Base-by-base conservation (phyloP, 2,888 invertebrate genomes). In the Erannis defoliaria region DNA sequence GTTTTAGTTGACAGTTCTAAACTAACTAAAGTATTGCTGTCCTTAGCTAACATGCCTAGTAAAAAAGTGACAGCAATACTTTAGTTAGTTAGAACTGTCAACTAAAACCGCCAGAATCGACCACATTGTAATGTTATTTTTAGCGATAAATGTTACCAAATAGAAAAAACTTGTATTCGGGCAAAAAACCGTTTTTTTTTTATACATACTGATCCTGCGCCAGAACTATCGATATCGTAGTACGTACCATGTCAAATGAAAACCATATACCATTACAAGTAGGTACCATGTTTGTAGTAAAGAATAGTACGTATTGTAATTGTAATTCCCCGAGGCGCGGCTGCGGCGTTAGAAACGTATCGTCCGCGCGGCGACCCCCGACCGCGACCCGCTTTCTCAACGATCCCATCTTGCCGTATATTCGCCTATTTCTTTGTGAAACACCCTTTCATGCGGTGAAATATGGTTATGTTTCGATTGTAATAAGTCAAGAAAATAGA, bases 381-480 rank as follows among this genome's bases (percentile, higher is more conserved):
- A 90, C 85, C 88, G 79, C 70, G 67, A 70, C 75, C 75, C 85
- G 84, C 89, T 93, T 90, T 81, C 87, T 93, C 92, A 93, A 70
- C 79, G 86, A 86, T 86, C 86, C 86, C 86, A 88, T 89, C 87
- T 85, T 76, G 70, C 75, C 75, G 70, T 77, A 76, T 74, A 78
- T 76, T 70, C 72, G 67, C 73, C 71, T 74, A 77, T 78, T 79
- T 81, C 78, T 82, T 80, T 72, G 76, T 75, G 42, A 56, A 75
- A 76, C 64, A 60, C 62, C 63, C 65, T 72, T 63, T 67, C 67
- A 65, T 68, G 48, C 58, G 8, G 50, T 64, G 62, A 72, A 67
- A 71, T 70, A 70, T 64, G 38, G 66, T 53, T 55, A 45, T 54
- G 43, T 59, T 68, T 59, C 56, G 54, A 70, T 59, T 67, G 62